Evolutionary conservation across 2,113 vertebrate species (phyloP).

Genomic region (Malaclemys terrapin): DNA sequence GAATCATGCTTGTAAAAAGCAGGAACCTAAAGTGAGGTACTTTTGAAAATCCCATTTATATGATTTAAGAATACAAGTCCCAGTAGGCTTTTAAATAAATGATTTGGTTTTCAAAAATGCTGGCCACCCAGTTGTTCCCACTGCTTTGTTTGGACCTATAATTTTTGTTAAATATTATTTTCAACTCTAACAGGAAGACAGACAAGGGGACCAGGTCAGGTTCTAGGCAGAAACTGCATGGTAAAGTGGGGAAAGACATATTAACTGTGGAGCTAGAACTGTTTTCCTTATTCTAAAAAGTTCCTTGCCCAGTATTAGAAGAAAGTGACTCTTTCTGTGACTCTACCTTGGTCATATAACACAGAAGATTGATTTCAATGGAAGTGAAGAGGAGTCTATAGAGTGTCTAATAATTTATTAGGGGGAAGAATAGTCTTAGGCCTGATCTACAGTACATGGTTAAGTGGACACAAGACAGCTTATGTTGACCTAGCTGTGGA

Average conservation of each 20-base stretch:
- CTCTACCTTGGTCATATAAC: neutral
- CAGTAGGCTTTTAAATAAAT: neutral
- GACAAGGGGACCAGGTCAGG: neutral
- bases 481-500: too few relatives aligned
- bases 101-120: neutral
- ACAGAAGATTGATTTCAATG: neutral
- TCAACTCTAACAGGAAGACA: neutral
- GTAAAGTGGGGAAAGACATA: neutral
- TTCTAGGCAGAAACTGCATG: neutral
- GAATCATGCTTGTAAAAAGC: neutral
- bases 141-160: neutral
- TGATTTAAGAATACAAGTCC: neutral
- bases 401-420: neutral
- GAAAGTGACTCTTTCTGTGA: neutral
- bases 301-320: neutral
- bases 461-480: too few relatives aligned
- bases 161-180: neutral
- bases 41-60: neutral
- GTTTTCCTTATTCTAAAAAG: neutral
- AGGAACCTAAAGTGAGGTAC: neutral
- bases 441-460: too few relatives aligned
- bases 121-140: neutral
- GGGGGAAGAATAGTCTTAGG: too few relatives aligned
- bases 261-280: neutral
- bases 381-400: neutral